Percentiles rank a stretch among this genome's conserved stretches.
These are phyloP conservation scores for Crenichthys baileyi DNA, from an alignment of 2,797 vertebrate species.

Conservation along the genomic window DNA sequence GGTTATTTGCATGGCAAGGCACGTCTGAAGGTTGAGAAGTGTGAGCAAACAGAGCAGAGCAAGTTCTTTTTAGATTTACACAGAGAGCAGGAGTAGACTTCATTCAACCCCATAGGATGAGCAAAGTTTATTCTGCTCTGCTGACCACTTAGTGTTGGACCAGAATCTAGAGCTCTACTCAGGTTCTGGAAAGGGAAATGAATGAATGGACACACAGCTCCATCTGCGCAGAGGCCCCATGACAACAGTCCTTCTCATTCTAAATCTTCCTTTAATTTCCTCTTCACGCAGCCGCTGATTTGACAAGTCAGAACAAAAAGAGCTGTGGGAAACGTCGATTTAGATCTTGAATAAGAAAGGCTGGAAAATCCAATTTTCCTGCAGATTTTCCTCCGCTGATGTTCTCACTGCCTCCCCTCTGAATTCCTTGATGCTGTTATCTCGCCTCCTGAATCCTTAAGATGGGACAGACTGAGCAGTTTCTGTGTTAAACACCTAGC, in stretches of 20 bases:
- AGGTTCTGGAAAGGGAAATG: too few relatives aligned
- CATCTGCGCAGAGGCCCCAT: too few relatives aligned
- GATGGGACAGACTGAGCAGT: neutral
- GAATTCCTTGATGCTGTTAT: neutral
- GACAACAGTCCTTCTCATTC: neutral
- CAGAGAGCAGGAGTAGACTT: neutral
- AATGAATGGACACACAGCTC: too few relatives aligned
- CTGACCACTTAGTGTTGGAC: neutral
- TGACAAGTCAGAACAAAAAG: constrained; percentile 34
- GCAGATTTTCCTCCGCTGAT: constrained; percentile 48
- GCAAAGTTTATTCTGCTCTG: neutral
- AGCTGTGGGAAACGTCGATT: constrained; percentile 51
- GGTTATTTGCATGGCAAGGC: constrained; percentile 48
- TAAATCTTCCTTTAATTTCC: neutral
- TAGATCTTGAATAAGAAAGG: constrained; percentile 44
- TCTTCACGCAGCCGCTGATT: constrained; percentile 18
- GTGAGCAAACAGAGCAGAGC: neutral
- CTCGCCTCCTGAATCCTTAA: neutral
- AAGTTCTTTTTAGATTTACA: neutral
- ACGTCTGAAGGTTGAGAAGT: neutral
- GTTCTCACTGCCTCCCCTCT: constrained; percentile 2
- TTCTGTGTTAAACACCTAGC: neutral
- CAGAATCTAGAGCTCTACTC: neutral
- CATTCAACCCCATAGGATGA: neutral
- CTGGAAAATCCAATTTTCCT: constrained; percentile 71